Evolutionary conservation across 1,140 invertebrate species (phyloP).

Genomic region (Meteorus sp.): DNA sequence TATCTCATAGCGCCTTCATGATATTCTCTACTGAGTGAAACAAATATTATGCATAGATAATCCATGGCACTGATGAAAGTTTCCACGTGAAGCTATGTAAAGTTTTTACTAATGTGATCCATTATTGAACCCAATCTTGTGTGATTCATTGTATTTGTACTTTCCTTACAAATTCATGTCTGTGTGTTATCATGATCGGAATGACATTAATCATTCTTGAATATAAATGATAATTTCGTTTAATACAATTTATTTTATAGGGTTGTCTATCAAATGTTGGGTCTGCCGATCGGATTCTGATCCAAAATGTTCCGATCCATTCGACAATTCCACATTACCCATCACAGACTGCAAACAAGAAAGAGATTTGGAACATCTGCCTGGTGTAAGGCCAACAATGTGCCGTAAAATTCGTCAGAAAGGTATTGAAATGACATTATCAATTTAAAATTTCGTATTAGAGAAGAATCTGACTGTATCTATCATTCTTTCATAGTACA

Average conservation of each 20-base stretch:
- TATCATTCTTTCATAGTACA: conserved; percentile 67
- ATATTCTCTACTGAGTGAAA: too few relatives aligned
- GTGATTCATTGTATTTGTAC: too few relatives aligned
- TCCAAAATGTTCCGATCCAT: conserved; percentile 90
- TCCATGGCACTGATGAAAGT: too few relatives aligned
- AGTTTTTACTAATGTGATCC: too few relatives aligned
- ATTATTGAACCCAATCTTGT: too few relatives aligned
- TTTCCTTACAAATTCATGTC: too few relatives aligned
- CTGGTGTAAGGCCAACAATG: conserved; percentile 76
- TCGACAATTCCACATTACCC: conserved; percentile 86
- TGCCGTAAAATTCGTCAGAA: conserved; percentile 92
- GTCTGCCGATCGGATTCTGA: conserved; percentile 85
- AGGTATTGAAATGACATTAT: conserved; percentile 60
- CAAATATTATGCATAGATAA: too few relatives aligned
- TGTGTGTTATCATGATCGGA: too few relatives aligned
- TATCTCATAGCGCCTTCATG: too few relatives aligned
- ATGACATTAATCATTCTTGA: too few relatives aligned
- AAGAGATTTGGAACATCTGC: conserved; percentile 67
- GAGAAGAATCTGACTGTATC: not conserved
- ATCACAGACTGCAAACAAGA: conserved; percentile 82
- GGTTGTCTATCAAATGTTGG: conserved; percentile 85
- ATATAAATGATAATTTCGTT: too few relatives aligned
- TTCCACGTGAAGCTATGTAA: too few relatives aligned
- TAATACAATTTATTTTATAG: conserved; percentile 52
- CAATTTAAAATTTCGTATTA: conserved; percentile 3